A percentile compares a stretch with the other conserved stretches of the same genome.
These are phyloP conservation scores for Pseudolaguvia tuberculata DNA, from an alignment of 2,113 vertebrate genomes.

Conservation along the genomic window DNA sequence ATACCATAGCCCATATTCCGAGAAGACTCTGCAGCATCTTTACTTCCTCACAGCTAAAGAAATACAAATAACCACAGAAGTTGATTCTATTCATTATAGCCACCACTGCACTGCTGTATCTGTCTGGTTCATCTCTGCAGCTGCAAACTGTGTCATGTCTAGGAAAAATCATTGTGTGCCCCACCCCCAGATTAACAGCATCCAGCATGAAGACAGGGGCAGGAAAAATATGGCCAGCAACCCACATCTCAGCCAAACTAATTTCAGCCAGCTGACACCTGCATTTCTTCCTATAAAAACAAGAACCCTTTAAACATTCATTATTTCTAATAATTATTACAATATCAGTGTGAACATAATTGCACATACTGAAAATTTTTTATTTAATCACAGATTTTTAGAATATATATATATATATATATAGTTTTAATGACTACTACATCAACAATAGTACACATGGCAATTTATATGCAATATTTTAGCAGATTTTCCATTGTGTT, in stretches of 20 bases:
- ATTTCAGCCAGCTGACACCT: background rate
- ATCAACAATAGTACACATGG: background rate
- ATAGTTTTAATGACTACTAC: background rate
- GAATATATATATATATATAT: no score
- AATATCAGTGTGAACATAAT: background rate
- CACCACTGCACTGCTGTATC: background rate
- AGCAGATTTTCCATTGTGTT: background rate
- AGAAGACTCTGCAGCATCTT: background rate
- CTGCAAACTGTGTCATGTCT: background rate
- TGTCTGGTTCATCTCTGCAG: background rate
- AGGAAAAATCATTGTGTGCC: background rate
- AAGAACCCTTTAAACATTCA: slow-evolving; percentile 1
- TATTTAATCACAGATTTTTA: no score
- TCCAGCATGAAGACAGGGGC: background rate
- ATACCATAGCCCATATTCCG: background rate
- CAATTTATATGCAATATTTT: background rate
- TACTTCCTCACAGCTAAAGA: background rate
- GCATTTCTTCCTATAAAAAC: background rate
- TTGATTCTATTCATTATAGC: background rate
- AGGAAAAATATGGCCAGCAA: background rate
- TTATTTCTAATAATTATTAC: background rate
- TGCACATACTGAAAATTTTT: background rate
- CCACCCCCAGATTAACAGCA: background rate
- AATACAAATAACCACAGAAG: background rate
- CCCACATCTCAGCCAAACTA: background rate